Evolutionary conservation across 2,113 vertebrate species (phyloP).

Genomic region (Maccullochella peelii): DNA sequence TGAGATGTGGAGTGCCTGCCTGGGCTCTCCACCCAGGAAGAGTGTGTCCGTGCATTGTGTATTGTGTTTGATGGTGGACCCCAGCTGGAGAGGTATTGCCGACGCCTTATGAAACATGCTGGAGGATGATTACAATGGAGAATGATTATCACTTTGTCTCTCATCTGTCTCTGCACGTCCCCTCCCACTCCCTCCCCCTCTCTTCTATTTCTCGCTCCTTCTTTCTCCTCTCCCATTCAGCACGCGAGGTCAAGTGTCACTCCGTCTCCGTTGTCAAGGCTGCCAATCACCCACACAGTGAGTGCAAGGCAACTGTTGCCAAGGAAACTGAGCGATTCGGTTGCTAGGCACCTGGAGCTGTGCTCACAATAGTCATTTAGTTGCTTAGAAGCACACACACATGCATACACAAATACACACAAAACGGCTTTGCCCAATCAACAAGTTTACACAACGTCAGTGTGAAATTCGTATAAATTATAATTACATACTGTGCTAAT

Average conservation of each 20-base stretch:
- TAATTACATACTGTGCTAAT: constrained; percentile 45
- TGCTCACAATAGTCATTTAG: constrained; percentile 85
- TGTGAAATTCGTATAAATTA: constrained; percentile 63
- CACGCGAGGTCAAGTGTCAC: constrained; percentile 84
- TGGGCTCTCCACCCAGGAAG: constrained; percentile 70
- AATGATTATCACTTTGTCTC: constrained; percentile 81
- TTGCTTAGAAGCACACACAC: constrained; percentile 76
- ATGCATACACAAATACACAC: constrained; percentile 58
- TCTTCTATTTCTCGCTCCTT: constrained; percentile 67
- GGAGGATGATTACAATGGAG: constrained; percentile 81
- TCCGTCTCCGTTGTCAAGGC: constrained; percentile 82
- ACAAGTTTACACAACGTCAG: constrained; percentile 68
- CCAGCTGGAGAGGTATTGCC: constrained; percentile 81
- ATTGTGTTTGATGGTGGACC: constrained; percentile 78
- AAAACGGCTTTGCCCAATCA: constrained; percentile 67
- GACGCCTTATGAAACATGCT: constrained; percentile 77
- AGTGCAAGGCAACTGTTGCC: constrained; percentile 86
- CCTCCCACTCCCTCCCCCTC: constrained; percentile 61
- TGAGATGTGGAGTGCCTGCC: constrained; percentile 77
- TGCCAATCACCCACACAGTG: constrained; percentile 86
- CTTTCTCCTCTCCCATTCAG: constrained; percentile 78
- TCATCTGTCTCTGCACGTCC: constrained; percentile 65
- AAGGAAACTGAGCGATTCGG: constrained; percentile 83
- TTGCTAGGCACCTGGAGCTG: constrained; percentile 87
- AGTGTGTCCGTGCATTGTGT: constrained; percentile 71